phyloP scores from a whole-genome alignment of 2,797 vertebrate genomes.

The Chrysocyon brachyurus region DNA sequence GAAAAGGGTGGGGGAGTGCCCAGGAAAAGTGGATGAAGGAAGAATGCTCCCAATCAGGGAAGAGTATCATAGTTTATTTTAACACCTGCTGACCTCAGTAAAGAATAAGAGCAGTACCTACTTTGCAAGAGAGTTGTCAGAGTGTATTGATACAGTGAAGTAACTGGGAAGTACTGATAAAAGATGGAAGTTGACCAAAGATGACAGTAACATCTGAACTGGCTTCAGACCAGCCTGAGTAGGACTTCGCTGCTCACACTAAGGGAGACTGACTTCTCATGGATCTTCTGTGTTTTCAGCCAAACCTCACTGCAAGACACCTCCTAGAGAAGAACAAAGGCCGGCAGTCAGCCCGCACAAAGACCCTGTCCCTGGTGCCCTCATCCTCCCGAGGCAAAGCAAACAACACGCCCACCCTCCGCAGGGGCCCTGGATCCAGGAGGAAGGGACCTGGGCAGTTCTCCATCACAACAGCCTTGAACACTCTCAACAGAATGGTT shows the following conservation, averaged over 20 bases:
- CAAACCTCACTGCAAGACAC: slow-evolving; percentile 86
- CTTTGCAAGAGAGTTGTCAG: not conserved
- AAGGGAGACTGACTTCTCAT: not conserved
- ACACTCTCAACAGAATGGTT: slow-evolving; percentile 90
- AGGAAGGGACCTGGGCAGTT: slow-evolving; percentile 90
- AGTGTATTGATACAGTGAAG: not conserved
- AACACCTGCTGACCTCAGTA: not conserved
- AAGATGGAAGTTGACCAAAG: not conserved
- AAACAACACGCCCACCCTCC: not conserved
- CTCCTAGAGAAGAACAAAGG: slow-evolving; percentile 87
- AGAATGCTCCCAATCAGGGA: not conserved
- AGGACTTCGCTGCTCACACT: not conserved
- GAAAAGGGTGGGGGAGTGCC: not conserved
- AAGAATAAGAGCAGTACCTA: not conserved
- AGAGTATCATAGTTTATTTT: not conserved
- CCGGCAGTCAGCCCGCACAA: slow-evolving; percentile 78
- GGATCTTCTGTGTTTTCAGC: slow-evolving; percentile 83
- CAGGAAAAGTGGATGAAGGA: not conserved
- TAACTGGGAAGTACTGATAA: not conserved
- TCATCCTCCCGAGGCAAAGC: slow-evolving; percentile 80
- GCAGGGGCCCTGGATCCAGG: slow-evolving; percentile 87
- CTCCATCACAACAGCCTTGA: slow-evolving; percentile 90
- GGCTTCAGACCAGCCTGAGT: not conserved
- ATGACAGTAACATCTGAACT: not conserved
- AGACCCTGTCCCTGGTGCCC: slow-evolving; percentile 75